These are phyloP conservation scores for Pseudorasbora parva DNA, from an alignment of 2,113 vertebrate genomes.

Conservation along the genomic window DNA sequence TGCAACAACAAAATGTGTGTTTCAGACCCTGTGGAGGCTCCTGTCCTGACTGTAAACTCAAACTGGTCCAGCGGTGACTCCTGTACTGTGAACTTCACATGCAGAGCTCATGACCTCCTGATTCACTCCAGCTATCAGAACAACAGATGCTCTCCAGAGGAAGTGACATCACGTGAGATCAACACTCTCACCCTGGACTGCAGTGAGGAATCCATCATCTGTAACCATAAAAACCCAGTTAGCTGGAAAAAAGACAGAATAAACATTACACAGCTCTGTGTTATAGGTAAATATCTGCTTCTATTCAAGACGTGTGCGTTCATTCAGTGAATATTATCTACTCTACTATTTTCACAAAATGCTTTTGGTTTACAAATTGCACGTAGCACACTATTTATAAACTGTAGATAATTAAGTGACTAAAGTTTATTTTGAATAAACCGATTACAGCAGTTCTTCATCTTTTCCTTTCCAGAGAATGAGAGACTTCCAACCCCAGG, in stretches of 20 bases:
- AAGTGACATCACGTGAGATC: neutral
- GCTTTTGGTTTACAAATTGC: no score
- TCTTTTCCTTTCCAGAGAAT: no score
- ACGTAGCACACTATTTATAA: no score
- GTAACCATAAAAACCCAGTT: slow-evolving; percentile 18
- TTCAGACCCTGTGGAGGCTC: neutral
- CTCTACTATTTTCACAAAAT: no score
- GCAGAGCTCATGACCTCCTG: neutral
- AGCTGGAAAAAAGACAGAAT: neutral
- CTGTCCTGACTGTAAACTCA: neutral
- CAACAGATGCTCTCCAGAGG: neutral
- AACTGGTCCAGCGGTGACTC: neutral
- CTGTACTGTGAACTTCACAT: neutral
- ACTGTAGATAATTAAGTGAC: no score
- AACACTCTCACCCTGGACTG: neutral
- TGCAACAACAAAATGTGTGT: neutral
- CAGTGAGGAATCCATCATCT: neutral
- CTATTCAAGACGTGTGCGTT: no score
- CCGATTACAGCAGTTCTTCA: no score
- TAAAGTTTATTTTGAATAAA: no score
- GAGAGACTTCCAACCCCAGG: no score
- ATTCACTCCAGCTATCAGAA: neutral
- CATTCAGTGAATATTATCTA: no score
- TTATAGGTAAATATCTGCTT: neutral
- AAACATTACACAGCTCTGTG: neutral